Evolutionary conservation across 2,797 vertebrate genomes (phyloP), one percentile per base, ranked within the genome.

Genomic region (Iguana delicatissima): DNA sequence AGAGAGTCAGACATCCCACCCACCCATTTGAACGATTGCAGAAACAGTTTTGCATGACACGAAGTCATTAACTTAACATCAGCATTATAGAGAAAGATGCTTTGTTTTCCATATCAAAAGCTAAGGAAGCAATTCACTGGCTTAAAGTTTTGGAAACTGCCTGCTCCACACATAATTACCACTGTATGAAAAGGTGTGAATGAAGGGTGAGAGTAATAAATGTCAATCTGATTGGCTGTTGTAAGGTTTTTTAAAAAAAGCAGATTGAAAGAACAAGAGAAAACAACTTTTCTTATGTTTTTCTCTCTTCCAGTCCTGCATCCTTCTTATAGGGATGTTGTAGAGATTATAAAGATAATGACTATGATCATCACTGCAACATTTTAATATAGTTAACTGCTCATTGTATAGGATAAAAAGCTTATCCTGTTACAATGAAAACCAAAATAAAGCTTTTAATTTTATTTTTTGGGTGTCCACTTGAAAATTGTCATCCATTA

Each of bases 11-110:
- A 87, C 86, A 72, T 89, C 91, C 91, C 87, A 73, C 69, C 76
- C 82, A 83, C 67, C 76, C 59, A 89, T 92, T 89, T 95, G 89
- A 92, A 88, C 88, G 84, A 73, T 91, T 93, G 64, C 64, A 81
- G 14, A 92, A 24, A 20, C 0, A n/a, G 13, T 76, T 95, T 94
- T 92, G 80, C 50, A 89, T 90, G 16, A 4, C 9, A 32, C 91
- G 46, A 93, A 94, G 42, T 85, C 52, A 92, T 92, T 92, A 89
- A 18, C 84, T 2, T 64, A 89, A 90, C 59, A 82, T 29, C 77
- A 72, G 4, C 89, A 90, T 91, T 73, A 92, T 84, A 93, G 77
- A 26, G 73, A 92, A 46, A 93, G 55, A 14, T 69, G 26, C 10
- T 64, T 0, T 64, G 64, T 67, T 91, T 90, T 29, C 3, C 26